Percentiles rank a stretch among this genome's conserved stretches.
These are phyloP conservation scores for Pseudomugil gertrudae DNA, from an alignment of 2,797 vertebrate species.

Conservation along the genomic window DNA sequence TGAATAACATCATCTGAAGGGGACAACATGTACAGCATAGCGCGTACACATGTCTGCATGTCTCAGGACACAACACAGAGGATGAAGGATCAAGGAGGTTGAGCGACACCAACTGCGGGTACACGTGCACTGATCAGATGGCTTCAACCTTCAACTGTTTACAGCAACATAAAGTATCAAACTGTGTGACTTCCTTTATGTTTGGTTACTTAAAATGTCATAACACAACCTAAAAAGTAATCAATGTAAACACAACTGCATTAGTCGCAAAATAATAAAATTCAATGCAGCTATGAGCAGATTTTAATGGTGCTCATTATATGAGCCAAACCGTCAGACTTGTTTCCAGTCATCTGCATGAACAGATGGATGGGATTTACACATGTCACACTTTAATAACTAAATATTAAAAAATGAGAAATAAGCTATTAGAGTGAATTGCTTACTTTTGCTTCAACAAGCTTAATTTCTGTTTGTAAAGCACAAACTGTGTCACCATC, in stretches of 20 bases:
- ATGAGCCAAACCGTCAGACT: not conserved
- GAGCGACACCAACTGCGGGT: constrained; percentile 62
- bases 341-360: not conserved
- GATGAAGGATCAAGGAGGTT: constrained; percentile 52
- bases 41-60: not conserved
- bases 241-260: not conserved
- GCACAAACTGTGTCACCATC: not conserved
- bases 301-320: no score
- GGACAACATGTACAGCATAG: constrained; percentile 47
- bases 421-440: no score
- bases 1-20: constrained; percentile 51
- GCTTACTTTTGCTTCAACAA: no score
- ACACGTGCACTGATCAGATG: constrained; percentile 52
- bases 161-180: constrained; percentile 35
- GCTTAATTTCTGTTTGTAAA: not conserved
- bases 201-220: not conserved
- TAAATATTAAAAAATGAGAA: no score
- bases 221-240: not conserved
- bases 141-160: constrained; percentile 30
- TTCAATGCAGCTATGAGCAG: no score
- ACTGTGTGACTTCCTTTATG: not conserved
- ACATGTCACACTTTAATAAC: not conserved
- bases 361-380: not conserved
- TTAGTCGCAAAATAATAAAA: no score
- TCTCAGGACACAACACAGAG: constrained; percentile 15